Evolutionary conservation across 2,113 vertebrate genomes (phyloP).

Genomic region (Octodon degus): DNA sequence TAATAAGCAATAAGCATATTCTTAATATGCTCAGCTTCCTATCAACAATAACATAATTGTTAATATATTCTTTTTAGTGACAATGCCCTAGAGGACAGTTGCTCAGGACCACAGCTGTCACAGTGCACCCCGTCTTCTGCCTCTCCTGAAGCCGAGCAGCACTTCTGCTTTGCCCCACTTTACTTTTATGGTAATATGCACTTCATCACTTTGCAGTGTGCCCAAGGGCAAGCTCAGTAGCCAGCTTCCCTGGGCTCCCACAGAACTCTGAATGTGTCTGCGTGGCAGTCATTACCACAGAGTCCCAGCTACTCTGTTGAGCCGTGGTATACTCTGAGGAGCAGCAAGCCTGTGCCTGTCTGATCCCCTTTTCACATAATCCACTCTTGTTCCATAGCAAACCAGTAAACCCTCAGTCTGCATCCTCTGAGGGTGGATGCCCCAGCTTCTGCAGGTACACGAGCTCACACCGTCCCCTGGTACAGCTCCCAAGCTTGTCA

Average conservation of each 20-base stretch:
- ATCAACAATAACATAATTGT: neutral
- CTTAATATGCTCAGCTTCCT: neutral
- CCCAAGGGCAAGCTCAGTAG: no score
- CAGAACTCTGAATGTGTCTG: fast-evolving
- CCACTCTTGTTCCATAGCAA: fast-evolving
- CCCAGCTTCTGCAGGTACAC: neutral
- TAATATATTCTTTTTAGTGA: neutral
- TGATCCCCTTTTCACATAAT: neutral
- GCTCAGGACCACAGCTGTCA: neutral
- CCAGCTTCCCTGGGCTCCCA: neutral
- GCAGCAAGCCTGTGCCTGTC: no score
- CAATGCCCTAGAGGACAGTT: neutral
- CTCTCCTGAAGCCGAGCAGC: no score
- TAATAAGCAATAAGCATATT: no score
- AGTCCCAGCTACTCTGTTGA: neutral
- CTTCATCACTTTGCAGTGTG: neutral
- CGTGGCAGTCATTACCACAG: no score
- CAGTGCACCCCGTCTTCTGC: fast-evolving
- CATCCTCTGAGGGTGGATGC: fast-evolving
- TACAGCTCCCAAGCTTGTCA: neutral
- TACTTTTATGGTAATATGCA: neutral
- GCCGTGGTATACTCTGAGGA: fast-evolving
- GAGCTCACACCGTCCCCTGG: fast-evolving
- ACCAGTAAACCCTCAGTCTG: fast-evolving
- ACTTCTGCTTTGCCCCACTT: neutral